phyloP scores from a whole-genome alignment of 2,888 invertebrate species.

The Drosophila dives region DNA sequence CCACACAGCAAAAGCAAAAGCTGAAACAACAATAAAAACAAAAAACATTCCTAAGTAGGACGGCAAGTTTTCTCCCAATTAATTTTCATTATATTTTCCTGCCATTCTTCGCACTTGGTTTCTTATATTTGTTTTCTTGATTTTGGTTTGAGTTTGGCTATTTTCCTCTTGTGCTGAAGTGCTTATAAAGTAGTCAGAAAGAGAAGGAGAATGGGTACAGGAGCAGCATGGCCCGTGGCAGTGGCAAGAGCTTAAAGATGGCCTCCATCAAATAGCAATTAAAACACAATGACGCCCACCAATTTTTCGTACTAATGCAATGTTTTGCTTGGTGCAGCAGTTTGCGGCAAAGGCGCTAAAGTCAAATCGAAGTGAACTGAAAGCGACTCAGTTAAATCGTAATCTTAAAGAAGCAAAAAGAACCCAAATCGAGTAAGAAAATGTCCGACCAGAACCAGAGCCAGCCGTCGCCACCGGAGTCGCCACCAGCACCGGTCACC shows the following conservation, averaged over 20 bases:
- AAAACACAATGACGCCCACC: slow-evolving; percentile 39
- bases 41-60: slow-evolving; percentile 35
- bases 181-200: slow-evolving; percentile 5
- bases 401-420: neutral
- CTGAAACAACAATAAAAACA: neutral
- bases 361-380: slow-evolving; percentile 2
- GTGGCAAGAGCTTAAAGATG: slow-evolving; percentile 20
- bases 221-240: neutral
- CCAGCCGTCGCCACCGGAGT: slow-evolving; percentile 30
- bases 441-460: slow-evolving; percentile 54
- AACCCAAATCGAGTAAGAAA: slow-evolving; percentile 5
- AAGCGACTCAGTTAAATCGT: neutral
- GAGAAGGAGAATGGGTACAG: neutral
- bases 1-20: neutral
- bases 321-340: slow-evolving; percentile 22
- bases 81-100: slow-evolving; percentile 63
- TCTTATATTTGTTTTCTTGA: neutral
- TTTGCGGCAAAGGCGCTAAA: slow-evolving; percentile 13
- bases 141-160: neutral
- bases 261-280: slow-evolving; percentile 67
- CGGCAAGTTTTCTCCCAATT: slow-evolving; percentile 52
- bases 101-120: slow-evolving; percentile 9
- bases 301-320: slow-evolving; percentile 6
- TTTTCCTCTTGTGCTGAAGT: slow-evolving; percentile 4
- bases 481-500: slow-evolving; percentile 39